A percentile compares a stretch with the other conserved stretches of the same genome.
phyloP scores from a whole-genome alignment of 2,113 vertebrate species.

The Arvicanthis niloticus region DNA sequence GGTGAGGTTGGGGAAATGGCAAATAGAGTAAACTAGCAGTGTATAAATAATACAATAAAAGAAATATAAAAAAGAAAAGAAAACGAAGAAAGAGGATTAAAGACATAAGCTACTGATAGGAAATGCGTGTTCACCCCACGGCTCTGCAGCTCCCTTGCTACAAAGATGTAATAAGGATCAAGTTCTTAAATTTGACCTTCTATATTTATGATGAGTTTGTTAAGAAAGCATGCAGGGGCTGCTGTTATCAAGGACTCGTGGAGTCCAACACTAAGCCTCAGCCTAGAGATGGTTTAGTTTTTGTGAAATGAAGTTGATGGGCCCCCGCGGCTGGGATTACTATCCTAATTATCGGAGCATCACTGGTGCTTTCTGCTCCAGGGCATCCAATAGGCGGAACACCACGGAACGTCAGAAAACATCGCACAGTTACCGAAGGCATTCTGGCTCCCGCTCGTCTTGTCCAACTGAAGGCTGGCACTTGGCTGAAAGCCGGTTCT shows the following conservation, averaged over 20 bases:
- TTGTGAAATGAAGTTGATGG: conserved; percentile 36
- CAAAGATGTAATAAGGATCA: conserved; percentile 26
- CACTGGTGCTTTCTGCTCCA: conserved; percentile 68
- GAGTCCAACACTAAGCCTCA: conserved; percentile 65
- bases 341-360: conserved; percentile 71
- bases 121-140: background rate
- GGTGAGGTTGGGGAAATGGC: conserved; percentile 27
- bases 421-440: conserved; percentile 60
- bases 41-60: conserved; percentile 37
- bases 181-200: conserved; percentile 45
- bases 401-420: conserved; percentile 66
- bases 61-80: conserved; percentile 43
- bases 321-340: conserved; percentile 55
- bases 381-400: conserved; percentile 64
- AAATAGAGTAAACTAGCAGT: conserved; percentile 15
- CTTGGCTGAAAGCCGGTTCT: conserved; percentile 71
- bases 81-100: background rate
- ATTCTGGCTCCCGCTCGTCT: conserved; percentile 55
- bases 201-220: conserved; percentile 27
- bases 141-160: background rate
- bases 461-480: conserved; percentile 62
- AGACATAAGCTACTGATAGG: background rate
- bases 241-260: conserved; percentile 52
- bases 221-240: background rate
- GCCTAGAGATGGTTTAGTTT: conserved; percentile 7